Base-by-base conservation (phyloP, 1,140 invertebrate genomes). In the Megalopta genalis region DNA sequence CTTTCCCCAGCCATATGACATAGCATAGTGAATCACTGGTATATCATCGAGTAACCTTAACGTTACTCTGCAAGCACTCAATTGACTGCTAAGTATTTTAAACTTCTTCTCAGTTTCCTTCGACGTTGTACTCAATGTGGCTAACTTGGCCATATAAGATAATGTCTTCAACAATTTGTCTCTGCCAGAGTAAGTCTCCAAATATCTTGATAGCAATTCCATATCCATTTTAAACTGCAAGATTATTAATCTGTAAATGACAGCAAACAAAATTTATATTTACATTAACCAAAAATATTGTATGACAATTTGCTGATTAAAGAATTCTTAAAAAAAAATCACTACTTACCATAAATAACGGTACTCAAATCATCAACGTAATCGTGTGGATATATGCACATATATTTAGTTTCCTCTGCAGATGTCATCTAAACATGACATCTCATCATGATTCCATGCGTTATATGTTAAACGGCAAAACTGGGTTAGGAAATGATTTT, bases 1-100 rank as follows among this genome's bases (percentile, higher is more conserved):
- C 86, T 94, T 93, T 2, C 95, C 95, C 81, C 94, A 93, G 27
- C 94, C 94, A 91, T 96, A 96, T 69, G 93, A 93, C 52, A 96
- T 84, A 10, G 94, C 94, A 82, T 94, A 94, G 86, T 94, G 93
- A 73, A 97, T 90, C 93, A 95, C 95, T 10, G 96, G 95, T 83
- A 96, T 93, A 85, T 97, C 96, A 93, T 97, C 96, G 67, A 97
- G 94, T 54, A 97, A 92, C 79, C 96, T 93, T 54, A 97, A 90
- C 59, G 96, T 94, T 5, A 95, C 94, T 83, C 96, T 91, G 73
- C 95, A 95, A 12, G 92, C 94, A 60, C 95, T 95, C 85, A 97
- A 93, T 86, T 95, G 94, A 12, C 94, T 94, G 79, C 95, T 94
- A 83, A 96, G 93, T 46, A 88, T 93, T 65, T 93, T 92, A 25